phyloP scores from a whole-genome alignment of 2,888 invertebrate genomes.

The Leptinotarsa rubiginosa region DNA sequence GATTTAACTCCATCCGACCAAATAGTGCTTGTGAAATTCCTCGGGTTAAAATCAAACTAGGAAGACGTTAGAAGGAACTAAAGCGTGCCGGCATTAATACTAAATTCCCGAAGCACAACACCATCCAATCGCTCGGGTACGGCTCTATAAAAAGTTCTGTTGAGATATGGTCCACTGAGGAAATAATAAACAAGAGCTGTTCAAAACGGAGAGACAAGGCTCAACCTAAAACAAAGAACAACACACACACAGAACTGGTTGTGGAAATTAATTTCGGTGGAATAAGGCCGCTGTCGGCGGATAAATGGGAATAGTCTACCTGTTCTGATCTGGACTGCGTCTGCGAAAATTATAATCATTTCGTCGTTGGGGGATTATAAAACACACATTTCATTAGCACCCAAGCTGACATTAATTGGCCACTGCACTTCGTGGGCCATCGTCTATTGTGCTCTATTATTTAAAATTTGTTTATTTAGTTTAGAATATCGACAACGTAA shows the following conservation, averaged over 20 bases:
- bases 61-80: slow-evolving; percentile 13
- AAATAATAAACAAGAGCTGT: slow-evolving; percentile 51
- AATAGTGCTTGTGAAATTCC: slow-evolving; percentile 41
- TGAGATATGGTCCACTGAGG: slow-evolving; percentile 55
- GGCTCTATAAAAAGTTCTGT: slow-evolving; percentile 15
- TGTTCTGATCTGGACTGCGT: slow-evolving; percentile 42
- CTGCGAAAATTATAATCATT: slow-evolving; percentile 63
- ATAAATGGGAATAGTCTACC: slow-evolving; percentile 25
- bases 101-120: slow-evolving; percentile 7
- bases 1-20: slow-evolving; percentile 48
- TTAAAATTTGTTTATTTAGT: not conserved
- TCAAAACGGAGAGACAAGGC: slow-evolving; percentile 48
- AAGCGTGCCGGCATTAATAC: slow-evolving; percentile 1
- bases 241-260: slow-evolving; percentile 60
- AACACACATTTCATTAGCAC: slow-evolving; percentile 57
- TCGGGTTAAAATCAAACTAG: not conserved
- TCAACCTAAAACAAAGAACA: slow-evolving; percentile 64
- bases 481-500: no score
- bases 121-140: not conserved
- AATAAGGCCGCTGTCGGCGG: slow-evolving; percentile 46
- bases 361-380: slow-evolving; percentile 57
- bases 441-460: slow-evolving; percentile 12
- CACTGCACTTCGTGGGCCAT: slow-evolving; percentile 34
- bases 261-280: slow-evolving; percentile 66
- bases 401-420: slow-evolving; percentile 30